Evolutionary conservation across 1,140 invertebrate genomes (phyloP).

Genomic region (Varroa destructor): DNA sequence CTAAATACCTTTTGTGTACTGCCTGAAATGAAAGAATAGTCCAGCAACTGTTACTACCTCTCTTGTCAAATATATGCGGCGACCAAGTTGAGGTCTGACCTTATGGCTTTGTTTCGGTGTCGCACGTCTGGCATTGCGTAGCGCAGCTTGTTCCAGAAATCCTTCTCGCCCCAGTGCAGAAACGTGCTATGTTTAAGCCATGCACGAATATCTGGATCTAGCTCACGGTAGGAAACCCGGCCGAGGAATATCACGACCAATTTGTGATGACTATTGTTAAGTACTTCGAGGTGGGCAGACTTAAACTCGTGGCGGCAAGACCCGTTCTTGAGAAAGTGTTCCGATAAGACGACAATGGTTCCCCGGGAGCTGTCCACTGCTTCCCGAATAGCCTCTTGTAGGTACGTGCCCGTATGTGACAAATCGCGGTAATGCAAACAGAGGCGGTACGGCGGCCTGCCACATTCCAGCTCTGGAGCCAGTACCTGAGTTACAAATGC

Average conservation of each 20-base stretch:
- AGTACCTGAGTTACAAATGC: constrained; percentile 63
- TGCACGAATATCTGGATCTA: constrained; percentile 75
- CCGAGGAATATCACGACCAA: constrained; percentile 73
- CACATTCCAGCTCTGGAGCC: constrained; percentile 43
- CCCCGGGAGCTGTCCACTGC: constrained; percentile 72
- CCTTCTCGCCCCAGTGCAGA: constrained; percentile 74
- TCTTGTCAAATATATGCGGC: constrained; percentile 13
- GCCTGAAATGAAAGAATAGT: too few relatives aligned
- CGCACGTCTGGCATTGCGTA: constrained; percentile 61
- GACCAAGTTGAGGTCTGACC: background rate
- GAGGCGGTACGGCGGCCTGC: constrained; percentile 67
- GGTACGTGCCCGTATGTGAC: constrained; percentile 46
- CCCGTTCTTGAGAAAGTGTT: constrained; percentile 82
- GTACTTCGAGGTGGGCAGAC: constrained; percentile 73
- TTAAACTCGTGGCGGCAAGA: constrained; percentile 86
- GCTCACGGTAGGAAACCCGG: constrained; percentile 53
- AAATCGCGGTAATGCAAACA: constrained; percentile 81
- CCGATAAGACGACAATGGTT: constrained; percentile 77
- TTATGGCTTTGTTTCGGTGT: constrained; percentile 1
- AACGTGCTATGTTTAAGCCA: constrained; percentile 85
- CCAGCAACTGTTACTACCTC: background rate
- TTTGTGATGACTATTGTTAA: constrained; percentile 60
- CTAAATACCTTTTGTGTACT: too few relatives aligned
- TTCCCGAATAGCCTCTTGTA: constrained; percentile 71
- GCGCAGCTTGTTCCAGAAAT: constrained; percentile 83